Conservation (phyloP, 2,888 invertebrate species). For the Alloplasta piceator region DNA sequence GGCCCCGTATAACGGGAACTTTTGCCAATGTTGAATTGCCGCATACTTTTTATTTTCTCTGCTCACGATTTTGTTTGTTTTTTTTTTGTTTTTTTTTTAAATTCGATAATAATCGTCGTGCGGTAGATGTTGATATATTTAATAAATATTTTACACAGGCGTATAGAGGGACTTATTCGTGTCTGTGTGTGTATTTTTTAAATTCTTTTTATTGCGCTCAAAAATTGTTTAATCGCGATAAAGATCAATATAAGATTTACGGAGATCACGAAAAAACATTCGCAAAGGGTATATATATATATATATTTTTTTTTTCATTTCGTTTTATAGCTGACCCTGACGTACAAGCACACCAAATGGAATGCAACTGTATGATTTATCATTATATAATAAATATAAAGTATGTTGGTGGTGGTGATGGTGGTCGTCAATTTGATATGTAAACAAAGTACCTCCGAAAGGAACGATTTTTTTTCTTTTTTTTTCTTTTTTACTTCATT, state of each 20-base stretch:
- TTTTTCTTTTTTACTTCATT: constrained; percentile 39
- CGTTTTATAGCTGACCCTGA: constrained; percentile 69
- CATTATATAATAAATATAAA: too few relatives aligned
- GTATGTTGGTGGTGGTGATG: constrained; percentile 59
- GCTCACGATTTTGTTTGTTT: constrained; percentile 25
- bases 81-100: constrained; percentile 30
- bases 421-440: constrained; percentile 79
- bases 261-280: constrained; percentile 76
- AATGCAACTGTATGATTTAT: constrained; percentile 79
- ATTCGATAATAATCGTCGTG: constrained; percentile 50
- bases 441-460: constrained; percentile 78
- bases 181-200: not conserved
- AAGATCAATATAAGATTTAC: constrained; percentile 62
- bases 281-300: too few relatives aligned
- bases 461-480: constrained; percentile 67
- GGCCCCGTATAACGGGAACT: constrained; percentile 47
- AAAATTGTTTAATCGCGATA: constrained; percentile 18
- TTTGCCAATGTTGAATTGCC: constrained; percentile 52
- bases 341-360: constrained; percentile 75
- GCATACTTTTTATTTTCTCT: too few relatives aligned
- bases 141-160: constrained; percentile 55
- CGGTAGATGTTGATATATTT: constrained; percentile 1
- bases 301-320: too few relatives aligned
- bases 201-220: constrained; percentile 5
- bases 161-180: constrained; percentile 40